A percentile compares a stretch with the other conserved stretches of the same genome.
These are phyloP conservation scores for Sisyra nigra DNA, from an alignment of 2,888 invertebrate species.

Conservation along the genomic window DNA sequence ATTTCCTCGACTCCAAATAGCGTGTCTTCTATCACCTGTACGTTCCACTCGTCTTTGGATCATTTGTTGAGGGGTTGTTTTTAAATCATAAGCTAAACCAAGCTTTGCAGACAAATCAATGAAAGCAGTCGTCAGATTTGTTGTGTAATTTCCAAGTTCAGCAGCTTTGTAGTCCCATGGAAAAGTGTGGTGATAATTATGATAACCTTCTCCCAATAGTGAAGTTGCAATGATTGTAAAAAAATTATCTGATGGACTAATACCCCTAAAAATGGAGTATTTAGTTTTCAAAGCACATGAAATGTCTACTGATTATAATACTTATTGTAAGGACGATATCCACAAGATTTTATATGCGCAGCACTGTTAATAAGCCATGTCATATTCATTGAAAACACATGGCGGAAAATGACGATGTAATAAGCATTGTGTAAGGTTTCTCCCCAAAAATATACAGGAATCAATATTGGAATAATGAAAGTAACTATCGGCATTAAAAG, in stretches of 20 bases:
- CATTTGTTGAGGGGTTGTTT: conserved; percentile 37
- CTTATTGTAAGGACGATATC: conserved; percentile 15
- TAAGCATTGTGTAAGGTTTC: conserved; percentile 31
- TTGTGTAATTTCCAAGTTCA: conserved; percentile 22
- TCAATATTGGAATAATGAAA: conserved; percentile 36
- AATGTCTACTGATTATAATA: not conserved
- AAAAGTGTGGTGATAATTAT: conserved; percentile 35
- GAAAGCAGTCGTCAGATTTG: conserved; percentile 47
- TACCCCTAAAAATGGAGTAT: conserved; percentile 22
- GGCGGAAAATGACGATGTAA: conserved; percentile 31
- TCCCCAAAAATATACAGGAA: conserved; percentile 38
- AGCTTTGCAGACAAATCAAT: conserved; percentile 47
- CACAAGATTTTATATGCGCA: conserved; percentile 30
- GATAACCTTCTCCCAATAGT: conserved; percentile 31
- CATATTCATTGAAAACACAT: conserved; percentile 31
- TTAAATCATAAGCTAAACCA: conserved; percentile 56
- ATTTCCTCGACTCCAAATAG: too few relatives aligned
- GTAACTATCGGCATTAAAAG: conserved; percentile 32
- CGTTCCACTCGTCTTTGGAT: conserved; percentile 31
- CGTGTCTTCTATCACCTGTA: conserved; percentile 30
- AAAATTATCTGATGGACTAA: conserved; percentile 36
- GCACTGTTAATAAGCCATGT: conserved; percentile 43
- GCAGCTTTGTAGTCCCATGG: conserved; percentile 26
- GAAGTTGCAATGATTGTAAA: too few relatives aligned
- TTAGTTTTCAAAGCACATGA: not conserved